Base-by-base conservation (phyloP, 2,797 vertebrate species). In the Melanotaenia boesemani region DNA sequence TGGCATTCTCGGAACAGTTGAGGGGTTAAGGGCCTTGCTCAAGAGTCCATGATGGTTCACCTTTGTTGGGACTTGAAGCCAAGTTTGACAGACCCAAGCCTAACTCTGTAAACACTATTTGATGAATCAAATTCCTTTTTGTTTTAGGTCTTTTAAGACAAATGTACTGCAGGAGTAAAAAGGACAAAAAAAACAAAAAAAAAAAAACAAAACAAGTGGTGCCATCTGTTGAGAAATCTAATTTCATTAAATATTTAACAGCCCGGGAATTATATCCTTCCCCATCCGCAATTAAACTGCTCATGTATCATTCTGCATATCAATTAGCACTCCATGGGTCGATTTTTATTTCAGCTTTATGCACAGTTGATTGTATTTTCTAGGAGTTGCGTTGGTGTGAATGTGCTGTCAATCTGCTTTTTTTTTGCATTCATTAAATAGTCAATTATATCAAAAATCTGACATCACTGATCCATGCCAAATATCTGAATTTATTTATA, bases 381-480 rank as follows among this genome's bases (percentile, higher is more conserved):
- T 24, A 0, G 36, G 28, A 66, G 39, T 54, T 68, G 63, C 24
- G 10, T 44, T 67, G n/a, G 32, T 63, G 60, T 93, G 0, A 94
- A 95, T 86, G 93, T 6, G 52, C 68, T 94, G 84, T 95, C 94
- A 95, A 24, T 44, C 16, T 56, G 30, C 82, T 87, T 55, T 44
- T 44, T 64, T 20, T 30, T 56, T 0, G 2, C 54, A 70, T 72
- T 77, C 37, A 71, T 75, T 67, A 72, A 15, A 69, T 16, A 56
- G 54, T 74, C 30, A n/a, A 39, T 76, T 78, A 26, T 11, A 52
- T 52, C 4, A 54, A 15, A 76, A 77, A 64, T 56, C 56, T 79
- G 63, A 41, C 54, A 65, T 46, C 52, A 55, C 46, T 67, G 64
- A 85, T 74, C 37, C 59, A 10, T 80, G 66, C 20, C 67, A 77